Evolutionary conservation across 2,113 vertebrate genomes (phyloP).

Genomic region (Furnarius figulus): DNA sequence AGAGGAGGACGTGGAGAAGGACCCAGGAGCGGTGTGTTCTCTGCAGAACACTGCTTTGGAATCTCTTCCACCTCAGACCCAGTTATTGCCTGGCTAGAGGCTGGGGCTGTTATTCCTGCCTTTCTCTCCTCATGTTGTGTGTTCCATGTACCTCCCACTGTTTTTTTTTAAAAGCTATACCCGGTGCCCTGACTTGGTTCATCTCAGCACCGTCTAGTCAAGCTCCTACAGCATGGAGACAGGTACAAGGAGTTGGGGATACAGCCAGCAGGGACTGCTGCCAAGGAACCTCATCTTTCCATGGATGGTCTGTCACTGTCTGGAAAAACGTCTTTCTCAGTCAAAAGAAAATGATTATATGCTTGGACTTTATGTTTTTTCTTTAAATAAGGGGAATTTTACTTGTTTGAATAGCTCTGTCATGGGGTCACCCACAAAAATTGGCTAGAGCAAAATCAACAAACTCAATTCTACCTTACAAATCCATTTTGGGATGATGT

Average conservation of each 20-base stretch:
- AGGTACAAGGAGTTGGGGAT: background rate
- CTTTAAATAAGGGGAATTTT: background rate
- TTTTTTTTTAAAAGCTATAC: accelerated
- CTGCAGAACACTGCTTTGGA: background rate
- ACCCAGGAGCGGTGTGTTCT: background rate
- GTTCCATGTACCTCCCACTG: accelerated
- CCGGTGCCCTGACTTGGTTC: background rate
- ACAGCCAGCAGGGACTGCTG: background rate
- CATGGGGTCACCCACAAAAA: background rate
- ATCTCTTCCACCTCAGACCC: background rate
- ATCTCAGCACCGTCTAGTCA: background rate
- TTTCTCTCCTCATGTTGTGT: background rate
- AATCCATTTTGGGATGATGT: background rate
- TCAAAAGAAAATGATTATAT: background rate
- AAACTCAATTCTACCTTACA: background rate
- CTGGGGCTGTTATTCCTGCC: background rate
- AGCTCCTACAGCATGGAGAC: background rate
- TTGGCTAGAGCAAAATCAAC: background rate
- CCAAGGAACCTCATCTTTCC: background rate
- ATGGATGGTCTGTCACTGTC: background rate
- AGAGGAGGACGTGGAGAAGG: background rate
- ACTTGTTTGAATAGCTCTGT: background rate
- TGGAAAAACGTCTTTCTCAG: background rate
- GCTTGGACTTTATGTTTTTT: background rate
- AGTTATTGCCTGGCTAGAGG: background rate